Percentiles rank a stretch among this genome's conserved stretches.
Conservation (phyloP, 2,888 invertebrate species). For the Macrophya annulata region DNA sequence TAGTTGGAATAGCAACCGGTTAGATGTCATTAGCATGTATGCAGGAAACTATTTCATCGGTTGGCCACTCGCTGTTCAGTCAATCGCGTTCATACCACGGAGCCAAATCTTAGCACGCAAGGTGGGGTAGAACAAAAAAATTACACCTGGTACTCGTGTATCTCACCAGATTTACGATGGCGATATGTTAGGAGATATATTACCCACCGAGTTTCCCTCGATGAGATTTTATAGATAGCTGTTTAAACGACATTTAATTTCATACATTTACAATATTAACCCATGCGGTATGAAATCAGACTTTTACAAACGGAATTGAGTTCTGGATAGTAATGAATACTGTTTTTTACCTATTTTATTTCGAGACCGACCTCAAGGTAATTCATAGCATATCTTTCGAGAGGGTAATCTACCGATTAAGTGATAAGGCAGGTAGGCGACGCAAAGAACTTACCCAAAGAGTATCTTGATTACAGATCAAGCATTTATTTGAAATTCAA, state of each 20-base stretch:
- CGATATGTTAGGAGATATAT: background rate
- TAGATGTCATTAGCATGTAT: conserved; percentile 54
- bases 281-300: background rate
- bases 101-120: conserved; percentile 9
- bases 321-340: background rate
- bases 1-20: conserved; percentile 51
- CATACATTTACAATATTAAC: background rate
- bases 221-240: background rate
- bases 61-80: background rate
- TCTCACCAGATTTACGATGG: background rate
- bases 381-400: background rate
- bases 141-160: background rate
- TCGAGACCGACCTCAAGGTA: background rate
- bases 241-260: background rate
- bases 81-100: background rate
- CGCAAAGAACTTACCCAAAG: background rate
- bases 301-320: background rate
- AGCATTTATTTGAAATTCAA: conserved; percentile 5
- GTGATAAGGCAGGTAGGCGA: background rate
- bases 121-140: conserved; percentile 34
- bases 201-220: background rate
- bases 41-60: conserved; percentile 54
- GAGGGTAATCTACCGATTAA: background rate
- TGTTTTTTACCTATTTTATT: background rate
- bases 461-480: background rate